Conservation (phyloP, 2,888 invertebrate species). For the Tubulanus polymorphus region DNA sequence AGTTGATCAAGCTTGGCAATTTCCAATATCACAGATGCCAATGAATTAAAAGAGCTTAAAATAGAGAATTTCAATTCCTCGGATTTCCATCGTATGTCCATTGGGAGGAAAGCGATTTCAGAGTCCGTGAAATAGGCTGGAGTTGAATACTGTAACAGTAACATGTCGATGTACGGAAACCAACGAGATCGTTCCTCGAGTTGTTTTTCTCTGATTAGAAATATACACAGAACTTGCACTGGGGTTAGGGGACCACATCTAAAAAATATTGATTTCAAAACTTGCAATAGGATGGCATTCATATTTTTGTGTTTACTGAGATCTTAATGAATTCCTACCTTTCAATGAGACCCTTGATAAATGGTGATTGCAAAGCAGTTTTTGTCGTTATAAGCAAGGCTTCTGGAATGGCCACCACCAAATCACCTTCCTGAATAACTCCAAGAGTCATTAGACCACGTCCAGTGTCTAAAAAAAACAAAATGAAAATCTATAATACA, state of each 20-base stretch:
- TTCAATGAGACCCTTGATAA: background rate
- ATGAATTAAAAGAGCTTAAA: no score
- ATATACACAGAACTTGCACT: slow-evolving; percentile 69
- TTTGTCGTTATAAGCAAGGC: slow-evolving; percentile 56
- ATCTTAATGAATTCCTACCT: no score
- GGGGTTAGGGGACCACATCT: slow-evolving; percentile 55
- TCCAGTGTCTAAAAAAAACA: slow-evolving; percentile 64
- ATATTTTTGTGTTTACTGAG: no score
- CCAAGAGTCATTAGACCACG: slow-evolving; percentile 68
- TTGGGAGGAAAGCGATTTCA: slow-evolving; percentile 31
- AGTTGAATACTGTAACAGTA: slow-evolving; percentile 54
- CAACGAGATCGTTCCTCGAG: slow-evolving; percentile 47
- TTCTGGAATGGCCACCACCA: slow-evolving; percentile 59
- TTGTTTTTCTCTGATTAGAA: slow-evolving; percentile 68
- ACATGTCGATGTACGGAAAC: slow-evolving; percentile 37
- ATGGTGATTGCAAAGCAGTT: slow-evolving; percentile 30
- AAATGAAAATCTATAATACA: no score
- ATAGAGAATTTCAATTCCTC: slow-evolving; percentile 17
- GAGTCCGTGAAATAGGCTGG: slow-evolving; percentile 31
- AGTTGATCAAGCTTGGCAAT: background rate
- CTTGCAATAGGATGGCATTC: no score
- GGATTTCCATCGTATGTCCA: slow-evolving; percentile 18
- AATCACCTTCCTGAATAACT: slow-evolving; percentile 59
- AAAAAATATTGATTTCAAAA: slow-evolving; percentile 16
- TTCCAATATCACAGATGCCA: background rate